A percentile compares a stretch with the other conserved stretches of the same genome.
Conservation (phyloP, 2,113 vertebrate species). For the Picathartes gymnocephalus region DNA sequence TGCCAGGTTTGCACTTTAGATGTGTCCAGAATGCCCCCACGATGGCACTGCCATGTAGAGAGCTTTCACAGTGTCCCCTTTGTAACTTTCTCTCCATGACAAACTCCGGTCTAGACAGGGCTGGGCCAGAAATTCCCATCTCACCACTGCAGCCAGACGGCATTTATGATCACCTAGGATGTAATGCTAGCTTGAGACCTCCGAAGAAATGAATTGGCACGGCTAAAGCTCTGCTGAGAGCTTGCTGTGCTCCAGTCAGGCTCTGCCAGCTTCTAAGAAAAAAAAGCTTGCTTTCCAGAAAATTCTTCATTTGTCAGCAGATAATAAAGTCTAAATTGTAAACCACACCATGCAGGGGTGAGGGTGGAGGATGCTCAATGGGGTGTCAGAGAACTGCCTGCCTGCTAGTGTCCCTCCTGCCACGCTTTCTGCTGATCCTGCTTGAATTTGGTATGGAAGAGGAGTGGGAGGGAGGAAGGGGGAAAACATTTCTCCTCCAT, state of each 20-base stretch:
- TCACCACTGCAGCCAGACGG: not conserved
- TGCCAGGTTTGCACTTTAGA: not conserved
- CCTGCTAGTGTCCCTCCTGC: not conserved
- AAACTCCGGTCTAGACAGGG: conserved; percentile 54
- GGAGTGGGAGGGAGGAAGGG: not conserved
- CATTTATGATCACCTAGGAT: conserved; percentile 61
- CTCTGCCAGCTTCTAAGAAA: conserved; percentile 47
- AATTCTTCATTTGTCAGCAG: conserved; percentile 51
- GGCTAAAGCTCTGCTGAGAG: not conserved
- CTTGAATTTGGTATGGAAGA: not conserved
- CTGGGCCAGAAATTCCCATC: conserved; percentile 44
- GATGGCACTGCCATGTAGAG: not conserved
- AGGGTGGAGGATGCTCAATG: not conserved
- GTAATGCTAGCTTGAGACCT: conserved; percentile 29
- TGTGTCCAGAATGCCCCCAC: not conserved
- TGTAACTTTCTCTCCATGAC: conserved; percentile 39
- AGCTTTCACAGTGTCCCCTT: not conserved
- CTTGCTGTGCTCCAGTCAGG: not conserved
- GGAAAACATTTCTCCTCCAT: accelerated
- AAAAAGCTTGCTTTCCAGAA: conserved; percentile 36
- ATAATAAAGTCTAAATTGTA: conserved; percentile 45
- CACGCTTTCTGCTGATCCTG: not conserved
- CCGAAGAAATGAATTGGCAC: not conserved
- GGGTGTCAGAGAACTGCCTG: not conserved
- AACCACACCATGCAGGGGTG: not conserved